Evolutionary conservation across 1,140 invertebrate species (phyloP).

Genomic region (Leptinotarsa lineolata): DNA sequence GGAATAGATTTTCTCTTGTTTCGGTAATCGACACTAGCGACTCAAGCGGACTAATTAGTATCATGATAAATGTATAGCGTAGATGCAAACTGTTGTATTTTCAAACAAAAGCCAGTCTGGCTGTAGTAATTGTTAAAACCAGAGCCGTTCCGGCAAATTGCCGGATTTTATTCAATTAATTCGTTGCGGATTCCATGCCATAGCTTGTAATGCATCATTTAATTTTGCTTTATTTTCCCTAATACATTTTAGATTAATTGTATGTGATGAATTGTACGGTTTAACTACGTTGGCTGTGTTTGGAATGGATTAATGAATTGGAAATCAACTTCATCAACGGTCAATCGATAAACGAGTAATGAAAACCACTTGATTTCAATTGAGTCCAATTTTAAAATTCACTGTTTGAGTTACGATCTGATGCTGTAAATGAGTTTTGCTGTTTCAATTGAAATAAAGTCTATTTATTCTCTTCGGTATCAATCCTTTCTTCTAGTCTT

Average conservation of each 20-base stretch:
- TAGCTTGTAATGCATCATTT: slow-evolving; percentile 28
- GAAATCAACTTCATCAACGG: background rate
- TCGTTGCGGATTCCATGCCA: slow-evolving; percentile 23
- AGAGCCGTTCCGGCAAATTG: slow-evolving; percentile 30
- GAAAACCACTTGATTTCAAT: no score
- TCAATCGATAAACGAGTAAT: no score
- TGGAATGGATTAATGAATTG: background rate
- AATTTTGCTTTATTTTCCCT: slow-evolving; percentile 28
- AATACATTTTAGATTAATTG: slow-evolving; percentile 29
- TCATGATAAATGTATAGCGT: slow-evolving; percentile 28
- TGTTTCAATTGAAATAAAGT: no score
- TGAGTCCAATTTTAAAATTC: no score
- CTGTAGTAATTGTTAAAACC: slow-evolving; percentile 29
- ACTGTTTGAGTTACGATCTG: no score
- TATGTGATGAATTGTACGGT: slow-evolving; percentile 22
- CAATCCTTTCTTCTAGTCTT: no score
- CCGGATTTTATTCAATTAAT: slow-evolving; percentile 31
- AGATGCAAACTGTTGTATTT: slow-evolving; percentile 22
- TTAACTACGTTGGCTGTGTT: slow-evolving; percentile 19
- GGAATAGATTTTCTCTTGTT: slow-evolving; percentile 7
- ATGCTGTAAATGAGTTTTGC: no score
- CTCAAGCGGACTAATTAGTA: slow-evolving; percentile 27
- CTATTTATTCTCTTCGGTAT: no score
- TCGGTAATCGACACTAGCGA: slow-evolving; percentile 27
- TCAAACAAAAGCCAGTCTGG: slow-evolving; percentile 23